phyloP scores from a whole-genome alignment of 1,140 invertebrate genomes.

The Nebria ingens region DNA sequence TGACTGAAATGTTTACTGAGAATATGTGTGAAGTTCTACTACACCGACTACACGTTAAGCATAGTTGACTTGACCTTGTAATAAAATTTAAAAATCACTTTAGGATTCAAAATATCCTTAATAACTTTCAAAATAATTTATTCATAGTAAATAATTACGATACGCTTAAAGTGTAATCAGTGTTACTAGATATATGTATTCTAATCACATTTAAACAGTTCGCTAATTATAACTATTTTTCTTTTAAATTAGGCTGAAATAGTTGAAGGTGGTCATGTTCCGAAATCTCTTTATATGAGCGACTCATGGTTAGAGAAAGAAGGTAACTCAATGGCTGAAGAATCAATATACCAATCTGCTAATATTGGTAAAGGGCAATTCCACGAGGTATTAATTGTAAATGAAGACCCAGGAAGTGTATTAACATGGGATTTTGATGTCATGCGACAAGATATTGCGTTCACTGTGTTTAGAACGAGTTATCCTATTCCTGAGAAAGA shows the following conservation, averaged over 20 bases:
- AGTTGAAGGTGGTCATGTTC: constrained; percentile 78
- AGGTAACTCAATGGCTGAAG: constrained; percentile 48
- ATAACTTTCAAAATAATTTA: too few relatives aligned
- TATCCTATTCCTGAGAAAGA: constrained; percentile 36
- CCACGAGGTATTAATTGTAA: constrained; percentile 75
- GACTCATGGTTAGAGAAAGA: constrained; percentile 39
- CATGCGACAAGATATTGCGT: constrained; percentile 77
- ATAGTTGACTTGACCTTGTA: too few relatives aligned
- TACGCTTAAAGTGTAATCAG: too few relatives aligned
- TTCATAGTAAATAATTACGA: too few relatives aligned
- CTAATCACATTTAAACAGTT: too few relatives aligned
- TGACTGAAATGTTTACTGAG: too few relatives aligned
- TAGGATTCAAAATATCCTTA: too few relatives aligned
- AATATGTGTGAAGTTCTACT: too few relatives aligned
- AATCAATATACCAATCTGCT: constrained; percentile 63
- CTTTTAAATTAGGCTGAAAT: constrained; percentile 55
- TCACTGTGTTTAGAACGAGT: constrained; percentile 68
- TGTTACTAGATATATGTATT: too few relatives aligned
- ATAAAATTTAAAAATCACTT: too few relatives aligned
- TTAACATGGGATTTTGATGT: constrained; percentile 97
- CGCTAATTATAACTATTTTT: background rate
- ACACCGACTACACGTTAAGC: too few relatives aligned
- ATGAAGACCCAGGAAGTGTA: constrained; percentile 76
- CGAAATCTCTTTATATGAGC: constrained; percentile 75
- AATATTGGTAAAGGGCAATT: constrained; percentile 59